Conservation (phyloP, 2,113 vertebrate genomes). For the Aspiorhynchus laticeps region DNA sequence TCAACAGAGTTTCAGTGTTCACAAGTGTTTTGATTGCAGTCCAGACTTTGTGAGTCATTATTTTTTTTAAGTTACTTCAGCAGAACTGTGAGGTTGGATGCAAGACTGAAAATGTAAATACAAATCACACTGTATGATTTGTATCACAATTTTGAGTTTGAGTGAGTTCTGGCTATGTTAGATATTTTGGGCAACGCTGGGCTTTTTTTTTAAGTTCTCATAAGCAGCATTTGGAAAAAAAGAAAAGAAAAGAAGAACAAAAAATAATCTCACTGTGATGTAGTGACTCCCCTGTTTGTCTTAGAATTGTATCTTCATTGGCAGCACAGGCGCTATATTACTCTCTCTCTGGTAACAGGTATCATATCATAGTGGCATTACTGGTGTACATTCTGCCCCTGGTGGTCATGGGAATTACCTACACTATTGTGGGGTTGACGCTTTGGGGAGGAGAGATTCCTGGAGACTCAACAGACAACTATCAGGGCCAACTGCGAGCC, state of each 20-base stretch:
- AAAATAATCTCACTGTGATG: no score
- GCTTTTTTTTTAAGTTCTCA: no score
- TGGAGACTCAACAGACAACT: conserved; percentile 91
- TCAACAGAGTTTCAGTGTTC: not conserved
- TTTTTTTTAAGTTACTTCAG: not conserved
- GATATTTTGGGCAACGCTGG: not conserved
- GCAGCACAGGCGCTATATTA: not conserved
- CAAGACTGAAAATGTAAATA: not conserved
- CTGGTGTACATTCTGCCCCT: conserved; percentile 92
- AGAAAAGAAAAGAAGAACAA: no score
- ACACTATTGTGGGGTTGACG: conserved; percentile 93
- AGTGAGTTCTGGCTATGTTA: not conserved
- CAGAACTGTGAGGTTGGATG: not conserved
- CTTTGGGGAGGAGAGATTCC: conserved; percentile 98
- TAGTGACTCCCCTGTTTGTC: no score
- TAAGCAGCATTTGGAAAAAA: no score
- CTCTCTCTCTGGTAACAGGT: conserved; percentile 72
- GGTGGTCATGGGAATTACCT: conserved; percentile 93
- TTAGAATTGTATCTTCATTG: not conserved
- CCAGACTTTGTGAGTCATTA: not conserved
- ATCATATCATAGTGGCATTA: conserved; percentile 88
- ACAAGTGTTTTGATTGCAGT: not conserved
- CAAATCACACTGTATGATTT: not conserved
- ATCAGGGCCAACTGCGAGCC: conserved; percentile 92
- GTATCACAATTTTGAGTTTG: not conserved